Conservation (phyloP, 2,797 vertebrate species). For the Darevskia nairensis region DNA sequence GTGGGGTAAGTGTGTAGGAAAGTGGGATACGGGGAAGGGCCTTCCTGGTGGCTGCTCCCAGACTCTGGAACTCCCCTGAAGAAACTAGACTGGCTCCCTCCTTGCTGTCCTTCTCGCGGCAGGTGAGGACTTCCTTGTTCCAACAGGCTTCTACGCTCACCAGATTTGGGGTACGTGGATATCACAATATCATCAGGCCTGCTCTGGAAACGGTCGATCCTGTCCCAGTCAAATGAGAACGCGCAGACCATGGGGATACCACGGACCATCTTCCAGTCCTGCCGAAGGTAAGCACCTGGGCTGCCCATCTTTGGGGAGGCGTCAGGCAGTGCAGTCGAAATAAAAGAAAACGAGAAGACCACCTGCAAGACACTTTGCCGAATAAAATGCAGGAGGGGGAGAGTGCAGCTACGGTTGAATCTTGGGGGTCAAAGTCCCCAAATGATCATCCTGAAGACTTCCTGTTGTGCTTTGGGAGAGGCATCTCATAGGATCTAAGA, state of each 20-base stretch:
- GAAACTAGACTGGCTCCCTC: no score
- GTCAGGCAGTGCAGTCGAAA: neutral
- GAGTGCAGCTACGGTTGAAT: no score
- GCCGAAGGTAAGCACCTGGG: neutral
- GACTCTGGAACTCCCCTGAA: no score
- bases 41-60: no score
- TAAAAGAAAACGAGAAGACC: slow-evolving; percentile 48
- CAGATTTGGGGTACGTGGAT: slow-evolving; percentile 78
- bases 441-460: no score
- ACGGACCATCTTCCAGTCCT: slow-evolving; percentile 54
- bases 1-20: neutral
- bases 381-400: no score
- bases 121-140: neutral
- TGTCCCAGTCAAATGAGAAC: slow-evolving; percentile 70
- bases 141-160: slow-evolving; percentile 59
- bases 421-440: neutral
- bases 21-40: neutral
- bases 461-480: no score
- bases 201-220: slow-evolving; percentile 69
- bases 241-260: slow-evolving; percentile 66
- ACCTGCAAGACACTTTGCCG: neutral
- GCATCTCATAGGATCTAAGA: no score
- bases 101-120: no score
- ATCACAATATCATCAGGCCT: slow-evolving; percentile 74
- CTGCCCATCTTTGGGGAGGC: slow-evolving; percentile 54